Percentiles rank a stretch among this genome's conserved stretches.
These are phyloP conservation scores for Accipiter cooperii DNA, from an alignment of 2,113 vertebrate genomes.

Conservation along the genomic window DNA sequence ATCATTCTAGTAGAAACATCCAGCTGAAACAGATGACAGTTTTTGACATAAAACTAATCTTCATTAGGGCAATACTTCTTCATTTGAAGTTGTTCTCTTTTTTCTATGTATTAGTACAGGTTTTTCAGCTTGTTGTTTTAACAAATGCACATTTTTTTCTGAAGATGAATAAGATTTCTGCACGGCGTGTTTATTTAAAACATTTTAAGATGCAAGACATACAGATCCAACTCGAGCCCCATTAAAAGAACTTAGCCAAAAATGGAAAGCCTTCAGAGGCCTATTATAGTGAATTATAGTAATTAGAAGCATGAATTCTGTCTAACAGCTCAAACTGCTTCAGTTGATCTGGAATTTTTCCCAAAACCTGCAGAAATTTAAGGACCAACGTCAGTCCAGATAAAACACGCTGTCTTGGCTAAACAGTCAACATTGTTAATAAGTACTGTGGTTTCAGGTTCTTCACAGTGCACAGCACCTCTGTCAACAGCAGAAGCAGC, in stretches of 20 bases:
- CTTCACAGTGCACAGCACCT: background rate
- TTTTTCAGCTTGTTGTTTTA: background rate
- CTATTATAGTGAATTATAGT: slow-evolving; percentile 41
- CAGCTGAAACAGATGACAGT: background rate
- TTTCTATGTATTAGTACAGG: background rate
- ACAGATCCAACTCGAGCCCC: slow-evolving; percentile 44
- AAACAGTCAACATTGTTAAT: background rate
- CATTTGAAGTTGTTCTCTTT: background rate
- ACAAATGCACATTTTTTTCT: background rate
- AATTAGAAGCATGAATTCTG: slow-evolving; percentile 31
- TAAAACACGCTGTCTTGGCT: background rate
- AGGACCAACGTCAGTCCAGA: background rate
- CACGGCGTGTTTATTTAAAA: slow-evolving; percentile 1
- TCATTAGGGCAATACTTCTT: background rate
- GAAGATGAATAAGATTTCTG: background rate
- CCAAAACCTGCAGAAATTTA: slow-evolving; percentile 6
- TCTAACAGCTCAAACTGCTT: slow-evolving; percentile 40
- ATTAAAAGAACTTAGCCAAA: slow-evolving; percentile 46
- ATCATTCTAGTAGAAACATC: background rate
- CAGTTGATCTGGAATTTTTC: background rate
- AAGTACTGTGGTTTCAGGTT: background rate
- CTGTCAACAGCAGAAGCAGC: background rate
- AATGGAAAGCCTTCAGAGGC: slow-evolving; percentile 22
- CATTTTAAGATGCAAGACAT: background rate
- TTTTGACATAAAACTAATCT: background rate